phyloP scores from a whole-genome alignment of 2,113 vertebrate genomes.

The Scolopax mira region DNA sequence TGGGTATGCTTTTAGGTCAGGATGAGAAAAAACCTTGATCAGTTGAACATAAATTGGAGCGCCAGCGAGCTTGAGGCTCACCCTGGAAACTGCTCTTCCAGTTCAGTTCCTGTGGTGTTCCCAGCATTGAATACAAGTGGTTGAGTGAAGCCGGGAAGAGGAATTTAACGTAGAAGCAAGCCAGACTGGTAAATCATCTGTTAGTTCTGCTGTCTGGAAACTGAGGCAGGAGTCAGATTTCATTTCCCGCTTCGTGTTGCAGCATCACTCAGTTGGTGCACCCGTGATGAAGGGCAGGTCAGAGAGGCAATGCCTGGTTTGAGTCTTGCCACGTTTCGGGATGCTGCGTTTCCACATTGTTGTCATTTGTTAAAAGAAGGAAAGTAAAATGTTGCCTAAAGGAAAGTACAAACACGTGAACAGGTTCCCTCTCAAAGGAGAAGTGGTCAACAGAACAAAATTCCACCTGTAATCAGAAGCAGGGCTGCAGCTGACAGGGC shows the following conservation, averaged over 20 bases:
- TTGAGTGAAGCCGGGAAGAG: background rate
- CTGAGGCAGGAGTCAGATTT: conserved; percentile 55
- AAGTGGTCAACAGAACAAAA: background rate
- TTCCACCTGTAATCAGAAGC: background rate
- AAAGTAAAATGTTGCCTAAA: background rate
- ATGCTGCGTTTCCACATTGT: background rate
- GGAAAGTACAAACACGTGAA: background rate
- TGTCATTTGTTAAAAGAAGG: background rate
- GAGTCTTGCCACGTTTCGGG: background rate
- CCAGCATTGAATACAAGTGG: background rate
- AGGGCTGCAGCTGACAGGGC: background rate
- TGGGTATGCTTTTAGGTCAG: background rate
- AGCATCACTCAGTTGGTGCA: background rate
- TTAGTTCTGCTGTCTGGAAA: conserved; percentile 63
- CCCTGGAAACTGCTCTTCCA: background rate
- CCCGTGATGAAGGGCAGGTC: background rate
- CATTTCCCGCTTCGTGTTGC: background rate
- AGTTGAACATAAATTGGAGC: background rate
- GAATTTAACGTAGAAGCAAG: conserved; percentile 32
- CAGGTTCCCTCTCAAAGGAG: background rate
- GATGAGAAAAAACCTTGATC: background rate
- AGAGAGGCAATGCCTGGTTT: background rate
- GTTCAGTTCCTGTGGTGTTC: conserved; percentile 16
- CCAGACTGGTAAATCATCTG: conserved; percentile 50
- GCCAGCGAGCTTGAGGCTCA: background rate